Percentiles rank a stretch among this genome's conserved stretches.
phyloP scores from a whole-genome alignment of 2,113 vertebrate species.

The Eonycteris spelaea region DNA sequence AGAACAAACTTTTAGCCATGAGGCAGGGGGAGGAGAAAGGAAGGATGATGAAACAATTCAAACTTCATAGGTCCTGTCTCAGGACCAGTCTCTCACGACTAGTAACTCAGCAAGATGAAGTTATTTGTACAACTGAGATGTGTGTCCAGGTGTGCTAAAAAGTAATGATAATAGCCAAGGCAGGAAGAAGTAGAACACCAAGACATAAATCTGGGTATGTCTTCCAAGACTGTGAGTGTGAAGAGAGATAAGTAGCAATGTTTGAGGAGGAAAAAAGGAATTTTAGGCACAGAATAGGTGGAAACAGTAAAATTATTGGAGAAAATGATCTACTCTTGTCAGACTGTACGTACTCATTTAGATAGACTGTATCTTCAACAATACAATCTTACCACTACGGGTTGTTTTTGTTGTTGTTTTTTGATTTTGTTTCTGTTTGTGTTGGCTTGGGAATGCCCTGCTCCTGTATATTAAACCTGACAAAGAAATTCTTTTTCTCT shows the following conservation, averaged over 20 bases:
- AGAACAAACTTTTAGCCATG: background rate
- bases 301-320: background rate
- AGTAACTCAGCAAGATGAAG: background rate
- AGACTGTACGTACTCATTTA: background rate
- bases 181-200: background rate
- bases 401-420: too few species aligned
- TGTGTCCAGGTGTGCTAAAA: background rate
- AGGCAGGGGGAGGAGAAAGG: background rate
- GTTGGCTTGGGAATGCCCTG: background rate
- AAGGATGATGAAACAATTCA: background rate
- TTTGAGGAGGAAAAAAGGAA: background rate
- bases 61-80: background rate
- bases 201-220: background rate
- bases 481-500: background rate
- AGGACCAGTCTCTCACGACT: background rate
- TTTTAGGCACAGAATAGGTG: background rate
- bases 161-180: background rate
- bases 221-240: background rate
- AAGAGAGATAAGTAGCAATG: background rate
- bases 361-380: background rate
- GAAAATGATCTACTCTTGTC: background rate
- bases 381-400: background rate
- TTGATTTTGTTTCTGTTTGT: background rate
- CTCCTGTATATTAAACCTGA: background rate
- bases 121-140: background rate